These are phyloP conservation scores for Tribolium castaneum DNA, from an alignment of 1,140 invertebrate genomes.

Conservation along the genomic window DNA sequence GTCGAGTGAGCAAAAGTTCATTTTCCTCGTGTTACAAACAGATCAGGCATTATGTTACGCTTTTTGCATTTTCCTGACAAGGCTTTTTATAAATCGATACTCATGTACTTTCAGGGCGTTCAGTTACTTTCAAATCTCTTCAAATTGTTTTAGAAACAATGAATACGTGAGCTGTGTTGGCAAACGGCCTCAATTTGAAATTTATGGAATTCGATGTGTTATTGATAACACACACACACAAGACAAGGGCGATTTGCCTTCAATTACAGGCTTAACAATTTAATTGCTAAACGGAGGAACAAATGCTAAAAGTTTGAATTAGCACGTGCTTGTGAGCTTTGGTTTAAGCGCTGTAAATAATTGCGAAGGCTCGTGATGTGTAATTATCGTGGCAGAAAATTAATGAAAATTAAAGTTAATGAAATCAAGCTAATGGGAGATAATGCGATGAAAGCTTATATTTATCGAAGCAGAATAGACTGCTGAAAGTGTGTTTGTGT, in stretches of 20 bases:
- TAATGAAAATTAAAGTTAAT: slow-evolving; percentile 38
- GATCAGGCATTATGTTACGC: slow-evolving; percentile 19
- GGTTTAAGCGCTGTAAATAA: background rate
- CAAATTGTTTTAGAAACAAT: slow-evolving; percentile 33
- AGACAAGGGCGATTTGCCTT: background rate
- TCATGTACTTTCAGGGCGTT: slow-evolving; percentile 14
- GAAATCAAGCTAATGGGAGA: slow-evolving; percentile 32
- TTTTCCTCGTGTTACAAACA: slow-evolving; percentile 19
- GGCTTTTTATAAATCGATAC: slow-evolving; percentile 31
- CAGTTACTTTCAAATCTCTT: slow-evolving; percentile 28
- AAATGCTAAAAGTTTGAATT: too few relatives aligned
- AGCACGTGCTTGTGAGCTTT: background rate
- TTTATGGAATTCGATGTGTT: slow-evolving; percentile 28
- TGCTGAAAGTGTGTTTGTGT: background rate
- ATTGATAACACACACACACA: slow-evolving; percentile 7
- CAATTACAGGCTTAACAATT: slow-evolving; percentile 21
- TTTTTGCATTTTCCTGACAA: slow-evolving; percentile 24
- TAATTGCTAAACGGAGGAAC: too few relatives aligned
- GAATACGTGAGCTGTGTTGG: slow-evolving; percentile 20
- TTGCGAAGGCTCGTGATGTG: background rate
- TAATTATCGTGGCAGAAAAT: slow-evolving; percentile 30
- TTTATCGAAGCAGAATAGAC: slow-evolving; percentile 36
- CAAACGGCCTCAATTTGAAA: slow-evolving; percentile 25
- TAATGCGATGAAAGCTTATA: slow-evolving; percentile 29
- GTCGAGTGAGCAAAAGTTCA: slow-evolving; percentile 6